Conservation (phyloP, 2,113 vertebrate genomes). For the Pheucticus melanocephalus region DNA sequence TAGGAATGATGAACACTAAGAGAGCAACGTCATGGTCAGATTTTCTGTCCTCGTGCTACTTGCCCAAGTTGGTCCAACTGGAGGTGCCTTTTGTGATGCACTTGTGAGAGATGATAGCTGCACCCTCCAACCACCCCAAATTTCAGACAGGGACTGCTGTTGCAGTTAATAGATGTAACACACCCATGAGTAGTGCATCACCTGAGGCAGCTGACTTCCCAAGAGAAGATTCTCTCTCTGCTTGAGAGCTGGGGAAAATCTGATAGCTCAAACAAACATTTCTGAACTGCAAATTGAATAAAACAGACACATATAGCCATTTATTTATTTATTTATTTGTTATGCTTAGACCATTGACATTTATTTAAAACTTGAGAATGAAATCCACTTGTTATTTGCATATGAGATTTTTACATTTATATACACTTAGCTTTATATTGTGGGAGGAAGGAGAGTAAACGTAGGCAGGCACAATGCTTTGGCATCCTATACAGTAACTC, state of each 20-base stretch:
- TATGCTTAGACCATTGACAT: not conserved
- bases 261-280: not conserved
- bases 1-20: not conserved
- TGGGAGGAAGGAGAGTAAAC: not conserved
- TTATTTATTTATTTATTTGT: not conserved
- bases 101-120: not conserved
- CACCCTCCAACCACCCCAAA: rapidly evolving
- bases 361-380: not conserved
- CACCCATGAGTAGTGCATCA: not conserved
- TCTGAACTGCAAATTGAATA: not conserved
- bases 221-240: not conserved
- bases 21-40: not conserved
- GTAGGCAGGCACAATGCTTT: not conserved
- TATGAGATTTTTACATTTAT: not conserved
- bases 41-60: not conserved
- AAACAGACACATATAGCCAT: not conserved
- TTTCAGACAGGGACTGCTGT: not conserved
- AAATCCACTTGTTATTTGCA: not conserved
- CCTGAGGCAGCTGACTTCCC: rapidly evolving
- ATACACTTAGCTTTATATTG: not conserved
- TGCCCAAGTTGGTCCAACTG: not conserved
- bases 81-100: not conserved
- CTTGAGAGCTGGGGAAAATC: not conserved
- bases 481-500: not conserved
- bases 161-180: not conserved